Base-by-base conservation (phyloP, 2,888 invertebrate genomes). In the Mamestra brassicae region DNA sequence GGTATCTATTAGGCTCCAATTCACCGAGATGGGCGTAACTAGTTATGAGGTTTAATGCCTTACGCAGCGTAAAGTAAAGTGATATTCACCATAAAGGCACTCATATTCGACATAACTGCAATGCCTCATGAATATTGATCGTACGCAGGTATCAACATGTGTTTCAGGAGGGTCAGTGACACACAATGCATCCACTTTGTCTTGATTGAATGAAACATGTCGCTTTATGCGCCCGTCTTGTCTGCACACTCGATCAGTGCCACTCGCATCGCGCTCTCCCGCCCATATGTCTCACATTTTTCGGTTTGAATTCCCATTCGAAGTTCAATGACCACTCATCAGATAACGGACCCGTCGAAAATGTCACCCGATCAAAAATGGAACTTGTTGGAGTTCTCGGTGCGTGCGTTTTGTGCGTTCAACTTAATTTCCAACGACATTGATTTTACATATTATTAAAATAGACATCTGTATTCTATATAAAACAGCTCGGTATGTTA, bases 161-260 rank as follows among this genome's bases (percentile, higher is more conserved):
- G 86, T 87, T 89, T 81, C 86, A 88, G 87, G 62, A 65, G 83
- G 87, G 91, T 93, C 92, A 89, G 64, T 90, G 92, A 88, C 93
- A 84, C 81, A 89, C 86, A 89, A 88, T 89, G 89, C 92, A 90
- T 92, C 91, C 92, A 91, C 90, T 80, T 78, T 91, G 91, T 88
- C 90, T 93, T 93, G 92, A 94, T 94, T 95, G 91, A 95, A 94
- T 92, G 90, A 94, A 92, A 92, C 90, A 89, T 90, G 90, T 85
- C 88, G 86, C 87, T 86, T 85, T 87, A 86, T 83, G 85, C 75
- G 84, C 73, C 55, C 77, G 75, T 85, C 85, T 87, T 81, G 86
- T 81, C 84, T 87, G 85, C 81, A 80, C 78, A 81, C 80, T 85
- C 81, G 81, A 85, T 87, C 85, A 85, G 76, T 64, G 66, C 60